Base-by-base conservation (phyloP, 2,888 invertebrate species). In the Synanthedon myopaeformis region DNA sequence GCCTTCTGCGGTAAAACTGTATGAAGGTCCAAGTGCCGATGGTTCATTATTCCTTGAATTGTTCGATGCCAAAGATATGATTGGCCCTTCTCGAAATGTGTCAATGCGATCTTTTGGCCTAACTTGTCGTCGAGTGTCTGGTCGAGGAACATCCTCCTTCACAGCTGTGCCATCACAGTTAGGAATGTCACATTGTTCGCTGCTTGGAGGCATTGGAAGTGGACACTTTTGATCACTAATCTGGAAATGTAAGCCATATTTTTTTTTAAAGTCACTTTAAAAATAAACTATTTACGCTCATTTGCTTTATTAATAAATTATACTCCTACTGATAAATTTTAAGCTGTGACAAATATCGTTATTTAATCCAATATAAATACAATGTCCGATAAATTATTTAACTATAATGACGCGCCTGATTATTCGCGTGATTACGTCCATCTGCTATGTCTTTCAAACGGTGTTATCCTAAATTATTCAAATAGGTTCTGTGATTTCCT, bases 171-270 rank as follows among this genome's bases (percentile, higher is more conserved):
- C 80, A 45, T 85, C 86, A 54, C 87, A 87, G 59, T 86, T 85
- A 1, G 84, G 83, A 54, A 87, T 77, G 52, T 80, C 72, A 56
- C 87, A 87, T 0, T 69, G 61, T 63, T 86, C 86, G 55, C 72
- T 81, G 59, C 74, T 86, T 19, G 79, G 65, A 35, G 86, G 87
- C 84, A 84, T 85, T 6, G 86, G 86, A 1, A 85, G 72, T 1
- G 85, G 82, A 58, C 87, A 87, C 63, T 85, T 85, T 61, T 84
- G 83, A 54, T 87, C 84, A 59, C 85, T 86, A 60, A 87, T 85
- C 87, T 87, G 69, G 55, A 76, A 67, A 51, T 17, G 17, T 28
- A 45, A 53, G 52, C 49, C 41, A 41, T 49, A 42, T 11, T 42
- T 17, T 8, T 35, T 52, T 45, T n/a, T n/a, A n/a, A 6, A 42